Conservation (phyloP, 2,113 vertebrate species). For the Xyliphius kryptos region DNA sequence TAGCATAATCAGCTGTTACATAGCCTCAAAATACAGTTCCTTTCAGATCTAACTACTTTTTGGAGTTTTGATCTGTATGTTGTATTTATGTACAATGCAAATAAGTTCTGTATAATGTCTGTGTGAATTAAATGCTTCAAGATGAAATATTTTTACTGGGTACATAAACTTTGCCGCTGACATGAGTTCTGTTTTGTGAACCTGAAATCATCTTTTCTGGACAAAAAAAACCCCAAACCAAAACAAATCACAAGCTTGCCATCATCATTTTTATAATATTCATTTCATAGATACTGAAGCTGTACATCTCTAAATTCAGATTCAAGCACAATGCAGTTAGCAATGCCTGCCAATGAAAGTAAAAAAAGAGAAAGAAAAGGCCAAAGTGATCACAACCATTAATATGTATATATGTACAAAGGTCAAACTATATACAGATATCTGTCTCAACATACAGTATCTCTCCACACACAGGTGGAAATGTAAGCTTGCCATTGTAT, state of each 20-base stretch:
- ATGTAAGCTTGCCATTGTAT: conserved; percentile 46
- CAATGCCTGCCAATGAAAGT: conserved; percentile 64
- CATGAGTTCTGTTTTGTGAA: not conserved
- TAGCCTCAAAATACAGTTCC: not conserved
- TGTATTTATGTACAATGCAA: conserved; percentile 25
- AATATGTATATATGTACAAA: conserved; percentile 73
- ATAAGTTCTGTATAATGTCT: conserved; percentile 1
- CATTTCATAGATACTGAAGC: conserved; percentile 64
- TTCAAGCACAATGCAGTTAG: conserved; percentile 76
- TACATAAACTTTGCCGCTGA: too few relatives aligned
- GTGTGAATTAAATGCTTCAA: conserved; percentile 5
- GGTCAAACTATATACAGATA: conserved; percentile 66
- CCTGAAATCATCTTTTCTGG: not conserved
- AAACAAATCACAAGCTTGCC: conserved; percentile 6
- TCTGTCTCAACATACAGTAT: conserved; percentile 46
- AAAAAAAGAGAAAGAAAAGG: conserved; percentile 53
- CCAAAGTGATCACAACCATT: conserved; percentile 68
- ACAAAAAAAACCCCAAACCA: not conserved
- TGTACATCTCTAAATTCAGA: conserved; percentile 73
- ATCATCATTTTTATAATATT: conserved; percentile 53
- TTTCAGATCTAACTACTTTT: not conserved
- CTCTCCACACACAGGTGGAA: conserved; percentile 44
- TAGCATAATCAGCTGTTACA: not conserved
- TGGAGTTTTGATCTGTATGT: not conserved
- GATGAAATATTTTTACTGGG: too few relatives aligned